phyloP scores from a whole-genome alignment of 2,888 invertebrate species.

The Drosophila bunnanda region DNA sequence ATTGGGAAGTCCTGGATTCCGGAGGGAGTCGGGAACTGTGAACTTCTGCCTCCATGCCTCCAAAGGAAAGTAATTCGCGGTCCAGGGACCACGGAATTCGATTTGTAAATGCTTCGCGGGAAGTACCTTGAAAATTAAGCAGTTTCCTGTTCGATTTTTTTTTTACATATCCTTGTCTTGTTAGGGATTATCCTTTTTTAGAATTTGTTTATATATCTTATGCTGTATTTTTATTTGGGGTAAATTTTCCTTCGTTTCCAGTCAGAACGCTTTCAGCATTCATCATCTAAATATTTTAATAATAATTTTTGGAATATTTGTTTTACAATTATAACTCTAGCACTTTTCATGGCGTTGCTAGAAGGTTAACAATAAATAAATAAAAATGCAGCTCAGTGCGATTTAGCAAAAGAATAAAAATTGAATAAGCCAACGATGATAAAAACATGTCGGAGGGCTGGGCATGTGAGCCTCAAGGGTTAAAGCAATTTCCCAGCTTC shows the following conservation, averaged over 20 bases:
- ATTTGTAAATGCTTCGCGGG: conserved; percentile 3
- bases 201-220: background rate
- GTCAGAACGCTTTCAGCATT: background rate
- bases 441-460: background rate
- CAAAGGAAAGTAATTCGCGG: background rate
- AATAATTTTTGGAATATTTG: background rate
- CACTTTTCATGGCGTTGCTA: conserved; percentile 37
- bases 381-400: conserved; percentile 25
- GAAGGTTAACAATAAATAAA: conserved; percentile 54
- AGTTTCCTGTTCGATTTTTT: background rate
- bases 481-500: conserved; percentile 30
- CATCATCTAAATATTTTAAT: background rate
- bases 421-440: conserved; percentile 32
- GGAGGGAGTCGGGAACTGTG: background rate
- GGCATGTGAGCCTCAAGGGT: background rate
- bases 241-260: background rate
- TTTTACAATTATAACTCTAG: conserved; percentile 8
- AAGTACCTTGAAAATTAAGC: background rate
- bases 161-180: background rate
- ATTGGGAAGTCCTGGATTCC: background rate
- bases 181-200: background rate
- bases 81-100: background rate
- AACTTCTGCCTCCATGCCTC: background rate
- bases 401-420: conserved; percentile 41
- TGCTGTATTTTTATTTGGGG: background rate